Conservation (phyloP, 2,797 vertebrate species). For the Sebastolobus altivelis region DNA sequence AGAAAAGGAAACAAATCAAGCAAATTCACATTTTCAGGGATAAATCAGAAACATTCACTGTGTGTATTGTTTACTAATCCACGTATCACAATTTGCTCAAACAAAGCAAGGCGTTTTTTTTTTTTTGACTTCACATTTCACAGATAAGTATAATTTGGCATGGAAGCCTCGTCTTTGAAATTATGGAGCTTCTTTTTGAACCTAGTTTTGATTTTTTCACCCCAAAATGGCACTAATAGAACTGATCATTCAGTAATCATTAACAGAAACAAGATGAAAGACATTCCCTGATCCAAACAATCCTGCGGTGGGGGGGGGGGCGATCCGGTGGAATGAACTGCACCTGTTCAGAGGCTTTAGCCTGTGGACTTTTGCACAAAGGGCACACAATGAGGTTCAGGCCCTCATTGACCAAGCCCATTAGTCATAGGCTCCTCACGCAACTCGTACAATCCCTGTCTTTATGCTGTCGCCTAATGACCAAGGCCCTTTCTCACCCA, state of each 20-base stretch:
- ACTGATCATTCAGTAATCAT: constrained; percentile 72
- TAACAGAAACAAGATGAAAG: constrained; percentile 79
- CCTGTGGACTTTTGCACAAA: constrained; percentile 82
- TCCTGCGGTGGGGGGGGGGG: constrained; percentile 72
- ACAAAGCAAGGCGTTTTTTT: constrained; percentile 27
- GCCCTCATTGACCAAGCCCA: constrained; percentile 85
- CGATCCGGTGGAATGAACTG: constrained; percentile 81
- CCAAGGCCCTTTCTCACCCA: constrained; percentile 80
- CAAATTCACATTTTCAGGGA: constrained; percentile 64
- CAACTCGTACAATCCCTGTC: constrained; percentile 80
- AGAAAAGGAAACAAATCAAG: constrained; percentile 70
- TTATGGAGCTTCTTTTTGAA: constrained; percentile 20
- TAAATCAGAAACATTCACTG: constrained; percentile 60
- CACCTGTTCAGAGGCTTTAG: constrained; percentile 84
- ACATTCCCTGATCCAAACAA: constrained; percentile 79
- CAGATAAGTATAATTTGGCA: constrained; percentile 26
- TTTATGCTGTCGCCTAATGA: constrained; percentile 82
- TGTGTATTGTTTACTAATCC: constrained; percentile 64
- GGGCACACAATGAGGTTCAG: constrained; percentile 83
- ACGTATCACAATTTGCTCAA: constrained; percentile 40
- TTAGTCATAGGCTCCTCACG: constrained; percentile 84
- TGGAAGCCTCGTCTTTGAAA: constrained; percentile 25
- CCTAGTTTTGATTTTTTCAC: constrained; percentile 24
- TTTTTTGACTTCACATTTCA: constrained; percentile 36
- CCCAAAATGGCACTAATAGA: constrained; percentile 46